Evolutionary conservation across 2,113 vertebrate genomes (phyloP).

Genomic region (Ardeotis arabs): DNA sequence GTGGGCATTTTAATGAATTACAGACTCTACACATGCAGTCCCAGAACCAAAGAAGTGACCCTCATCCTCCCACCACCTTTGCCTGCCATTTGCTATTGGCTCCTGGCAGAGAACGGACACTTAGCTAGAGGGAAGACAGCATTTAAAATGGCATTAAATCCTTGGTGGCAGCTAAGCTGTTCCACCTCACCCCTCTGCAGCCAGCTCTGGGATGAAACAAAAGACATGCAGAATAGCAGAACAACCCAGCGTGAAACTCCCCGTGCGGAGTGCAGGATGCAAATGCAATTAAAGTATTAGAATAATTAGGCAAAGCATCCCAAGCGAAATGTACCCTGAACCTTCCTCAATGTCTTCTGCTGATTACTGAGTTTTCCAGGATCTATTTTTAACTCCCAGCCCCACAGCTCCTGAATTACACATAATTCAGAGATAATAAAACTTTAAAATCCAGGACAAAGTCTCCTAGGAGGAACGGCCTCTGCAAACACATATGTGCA

Average conservation of each 20-base stretch:
- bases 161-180: not conserved
- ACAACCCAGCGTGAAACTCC: not conserved
- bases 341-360: not conserved
- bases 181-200: not conserved
- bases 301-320: conserved; percentile 28
- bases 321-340: not conserved
- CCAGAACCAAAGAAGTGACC: not conserved
- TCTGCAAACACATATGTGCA: not conserved
- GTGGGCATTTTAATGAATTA: not conserved
- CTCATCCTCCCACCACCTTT: not conserved
- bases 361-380: not conserved
- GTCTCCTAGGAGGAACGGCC: not conserved
- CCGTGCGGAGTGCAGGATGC: not conserved
- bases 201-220: not conserved
- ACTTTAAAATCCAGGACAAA: conserved; percentile 32
- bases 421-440: not conserved
- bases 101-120: not conserved
- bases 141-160: not conserved
- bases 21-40: not conserved
- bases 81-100: not conserved
- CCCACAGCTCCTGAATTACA: conserved; percentile 5
- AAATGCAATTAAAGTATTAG: conserved; percentile 30
- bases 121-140: not conserved
- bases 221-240: not conserved
- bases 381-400: conserved; percentile 8